Evolutionary conservation across 2,888 invertebrate genomes (phyloP).

Genomic region (Clanis bilineata): DNA sequence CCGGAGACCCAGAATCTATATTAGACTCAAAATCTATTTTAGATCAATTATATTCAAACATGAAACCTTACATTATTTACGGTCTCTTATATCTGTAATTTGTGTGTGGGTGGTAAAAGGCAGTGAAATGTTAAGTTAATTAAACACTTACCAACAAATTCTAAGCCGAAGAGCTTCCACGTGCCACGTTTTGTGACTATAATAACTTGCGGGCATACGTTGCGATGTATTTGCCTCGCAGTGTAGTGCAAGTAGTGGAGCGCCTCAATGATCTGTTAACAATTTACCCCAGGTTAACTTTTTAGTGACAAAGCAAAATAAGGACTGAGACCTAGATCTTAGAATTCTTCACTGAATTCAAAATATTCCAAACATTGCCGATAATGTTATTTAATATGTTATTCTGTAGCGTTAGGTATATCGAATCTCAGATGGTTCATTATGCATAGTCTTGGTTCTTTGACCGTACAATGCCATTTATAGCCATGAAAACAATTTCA

Average conservation of each 20-base stretch:
- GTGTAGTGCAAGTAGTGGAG: conserved; percentile 95
- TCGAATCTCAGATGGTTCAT: too few species aligned
- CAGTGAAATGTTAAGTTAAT: not conserved
- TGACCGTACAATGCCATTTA: too few species aligned
- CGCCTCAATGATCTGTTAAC: conserved; percentile 94
- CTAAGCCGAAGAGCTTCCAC: conserved; percentile 98
- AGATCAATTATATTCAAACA: not conserved
- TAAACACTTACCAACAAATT: conserved; percentile 90
- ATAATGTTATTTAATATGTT: too few species aligned
- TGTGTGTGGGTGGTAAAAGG: not conserved
- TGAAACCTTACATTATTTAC: not conserved
- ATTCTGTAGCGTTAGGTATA: too few species aligned
- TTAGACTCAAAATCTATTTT: too few species aligned
- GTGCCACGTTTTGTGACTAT: conserved; percentile 95
- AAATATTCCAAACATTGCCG: too few species aligned
- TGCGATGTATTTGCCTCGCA: conserved; percentile 94
- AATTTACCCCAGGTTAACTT: conserved; percentile 27
- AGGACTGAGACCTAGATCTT: too few species aligned
- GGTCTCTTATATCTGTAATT: not conserved
- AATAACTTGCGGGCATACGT: conserved; percentile 96
- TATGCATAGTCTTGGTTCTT: too few species aligned
- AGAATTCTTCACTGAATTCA: too few species aligned
- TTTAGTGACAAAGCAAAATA: not conserved
- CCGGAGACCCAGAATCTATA: too few species aligned
- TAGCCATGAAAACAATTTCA: too few species aligned